Evolutionary conservation across 2,888 invertebrate genomes (phyloP), one percentile per base, ranked within the genome.

Genomic region (Bibio marci): DNA sequence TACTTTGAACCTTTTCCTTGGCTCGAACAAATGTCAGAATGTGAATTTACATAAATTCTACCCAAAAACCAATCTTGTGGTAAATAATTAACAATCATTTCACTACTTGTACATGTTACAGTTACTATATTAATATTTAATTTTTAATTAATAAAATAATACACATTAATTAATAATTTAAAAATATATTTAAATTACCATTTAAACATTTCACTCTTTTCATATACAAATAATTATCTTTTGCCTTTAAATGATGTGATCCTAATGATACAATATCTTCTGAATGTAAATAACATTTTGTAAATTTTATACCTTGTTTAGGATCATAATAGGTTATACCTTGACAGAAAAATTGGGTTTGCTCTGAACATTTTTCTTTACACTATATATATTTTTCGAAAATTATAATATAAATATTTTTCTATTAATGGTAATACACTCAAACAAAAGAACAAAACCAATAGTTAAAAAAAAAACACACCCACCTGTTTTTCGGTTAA

Each of bases 161-260:
- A 22, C 8, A 22, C 22, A 27, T 36, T 28, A 37, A 36, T 36
- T 39, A 18, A 37, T 26, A 15, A 31, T 27, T 11, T 14, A 22
- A 33, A 18, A n/a, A 28, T 19, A 17, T 22, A 15, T 19, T 31
- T 34, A 35, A 62, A 72, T 69, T 63, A 88, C 88, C 73, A 56
- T 88, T 82, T 26, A 88, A 68, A 54, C 88, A 90, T 44, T 77
- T 76, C 35, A 85, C 83, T 47, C 80, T 72, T 48, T 88, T 76
- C 52, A 78, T 80, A 57, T 86, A 88, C 30, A 71, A 67, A 8
- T 76, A 76, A 25, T 69, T 67, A 0, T 67, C 56, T 22, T 66
- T 63, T 28, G 67, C 56, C 25, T 70, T 59, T 42, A 86, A 58
- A 36, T 78, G 65, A 59, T 76, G 75, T 2, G 82, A 80, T 41